Percentiles rank a stretch among this genome's conserved stretches.
phyloP scores from a whole-genome alignment of 2,888 invertebrate species.

The Rhamnusium bicolor region DNA sequence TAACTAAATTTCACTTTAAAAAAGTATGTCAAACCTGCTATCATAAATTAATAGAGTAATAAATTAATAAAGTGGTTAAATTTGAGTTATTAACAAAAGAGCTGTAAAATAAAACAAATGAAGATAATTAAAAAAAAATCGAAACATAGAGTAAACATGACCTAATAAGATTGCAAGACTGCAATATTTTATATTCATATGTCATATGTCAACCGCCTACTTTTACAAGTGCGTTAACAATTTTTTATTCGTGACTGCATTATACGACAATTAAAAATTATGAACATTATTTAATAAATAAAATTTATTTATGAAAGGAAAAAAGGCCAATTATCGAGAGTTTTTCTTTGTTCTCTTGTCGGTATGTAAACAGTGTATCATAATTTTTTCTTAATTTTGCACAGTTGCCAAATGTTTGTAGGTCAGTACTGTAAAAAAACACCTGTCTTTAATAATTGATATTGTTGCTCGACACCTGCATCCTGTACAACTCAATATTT shows the following conservation, averaged over 20 bases:
- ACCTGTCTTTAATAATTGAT: slow-evolving; percentile 12
- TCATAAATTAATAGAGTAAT: not conserved
- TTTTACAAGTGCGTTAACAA: no score
- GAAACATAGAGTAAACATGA: not conserved
- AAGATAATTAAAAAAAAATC: not conserved
- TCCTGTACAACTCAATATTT: not conserved
- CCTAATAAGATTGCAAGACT: no score
- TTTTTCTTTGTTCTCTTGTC: no score
- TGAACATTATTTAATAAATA: no score
- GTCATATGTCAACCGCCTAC: no score
- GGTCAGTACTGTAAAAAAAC: slow-evolving; percentile 7
- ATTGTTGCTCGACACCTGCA: not conserved
- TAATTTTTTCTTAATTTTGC: no score
- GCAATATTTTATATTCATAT: no score
- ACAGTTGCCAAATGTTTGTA: slow-evolving; percentile 13
- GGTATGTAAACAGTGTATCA: no score
- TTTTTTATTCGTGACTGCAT: no score
- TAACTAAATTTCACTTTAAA: not conserved
- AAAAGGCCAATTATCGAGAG: no score
- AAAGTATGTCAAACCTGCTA: not conserved
- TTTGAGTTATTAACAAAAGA: not conserved
- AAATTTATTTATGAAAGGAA: no score
- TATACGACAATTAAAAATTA: no score
- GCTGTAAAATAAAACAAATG: not conserved
- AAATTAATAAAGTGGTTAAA: not conserved